phyloP scores from a whole-genome alignment of 92 coral and sea anemone genomes.

The Heteractis magnifica region DNA sequence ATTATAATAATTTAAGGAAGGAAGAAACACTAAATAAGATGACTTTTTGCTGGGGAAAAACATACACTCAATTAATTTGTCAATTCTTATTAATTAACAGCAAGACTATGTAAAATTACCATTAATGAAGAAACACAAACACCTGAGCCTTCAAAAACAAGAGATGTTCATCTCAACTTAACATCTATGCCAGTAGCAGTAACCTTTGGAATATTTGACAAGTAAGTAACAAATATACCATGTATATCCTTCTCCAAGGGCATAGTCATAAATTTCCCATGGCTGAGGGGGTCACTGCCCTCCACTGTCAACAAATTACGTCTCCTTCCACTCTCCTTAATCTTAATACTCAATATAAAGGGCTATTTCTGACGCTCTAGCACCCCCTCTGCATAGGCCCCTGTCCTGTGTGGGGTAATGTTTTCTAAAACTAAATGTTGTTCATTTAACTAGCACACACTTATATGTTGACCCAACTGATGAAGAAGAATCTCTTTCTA shows the following conservation, averaged over 20 bases:
- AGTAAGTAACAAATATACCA: slow-evolving; percentile 56
- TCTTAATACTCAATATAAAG: too few relatives aligned
- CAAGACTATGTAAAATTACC: slow-evolving; percentile 65
- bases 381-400: too few relatives aligned
- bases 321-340: too few relatives aligned
- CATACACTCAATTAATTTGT: not conserved
- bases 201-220: slow-evolving; percentile 87
- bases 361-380: too few relatives aligned
- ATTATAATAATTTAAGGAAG: too few relatives aligned
- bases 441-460: slow-evolving; percentile 41
- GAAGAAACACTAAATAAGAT: too few relatives aligned
- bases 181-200: slow-evolving; percentile 77
- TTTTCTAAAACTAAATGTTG: not conserved
- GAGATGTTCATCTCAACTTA: slow-evolving; percentile 53
- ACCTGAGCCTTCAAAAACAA: slow-evolving; percentile 73
- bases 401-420: too few relatives aligned
- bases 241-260: too few relatives aligned
- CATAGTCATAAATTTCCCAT: too few relatives aligned
- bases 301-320: too few relatives aligned
- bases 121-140: slow-evolving; percentile 85
- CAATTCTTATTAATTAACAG: slow-evolving; percentile 33
- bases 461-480: slow-evolving; percentile 88
- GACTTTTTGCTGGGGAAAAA: too few relatives aligned
- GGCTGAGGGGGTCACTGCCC: too few relatives aligned
- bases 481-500: slow-evolving; percentile 83